Evolutionary conservation across 2,797 vertebrate genomes (phyloP).

Genomic region (Austrolebias charrua): DNA sequence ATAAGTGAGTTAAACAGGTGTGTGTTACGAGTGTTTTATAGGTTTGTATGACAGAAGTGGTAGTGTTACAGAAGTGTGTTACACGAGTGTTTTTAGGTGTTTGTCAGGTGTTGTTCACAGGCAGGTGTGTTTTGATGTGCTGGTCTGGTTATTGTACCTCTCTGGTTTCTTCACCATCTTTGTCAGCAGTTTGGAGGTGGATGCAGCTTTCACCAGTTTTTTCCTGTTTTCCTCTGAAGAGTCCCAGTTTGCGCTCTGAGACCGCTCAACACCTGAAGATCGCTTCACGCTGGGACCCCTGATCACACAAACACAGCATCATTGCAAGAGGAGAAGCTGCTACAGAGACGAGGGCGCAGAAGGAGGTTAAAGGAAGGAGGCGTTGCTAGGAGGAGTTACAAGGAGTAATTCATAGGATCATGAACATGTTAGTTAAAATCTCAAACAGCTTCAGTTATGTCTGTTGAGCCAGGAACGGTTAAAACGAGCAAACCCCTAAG

Average conservation of each 20-base stretch:
- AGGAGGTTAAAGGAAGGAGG: too few species aligned
- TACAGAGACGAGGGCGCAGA: neutral
- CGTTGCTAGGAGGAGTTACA: neutral
- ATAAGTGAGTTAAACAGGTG: too few species aligned
- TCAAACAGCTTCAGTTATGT: constrained; percentile 1
- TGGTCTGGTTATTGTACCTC: constrained; percentile 75
- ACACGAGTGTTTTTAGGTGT: neutral
- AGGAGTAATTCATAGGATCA: neutral
- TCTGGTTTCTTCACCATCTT: constrained; percentile 89
- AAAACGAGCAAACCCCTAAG: neutral
- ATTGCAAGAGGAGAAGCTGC: constrained; percentile 7
- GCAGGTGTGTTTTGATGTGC: neutral
- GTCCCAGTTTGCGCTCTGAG: constrained; percentile 88
- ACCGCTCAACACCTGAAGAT: constrained; percentile 84
- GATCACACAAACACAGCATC: constrained; percentile 2
- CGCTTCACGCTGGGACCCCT: constrained; percentile 86
- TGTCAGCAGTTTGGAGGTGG: constrained; percentile 88
- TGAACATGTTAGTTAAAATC: neutral
- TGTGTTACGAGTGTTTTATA: too few species aligned
- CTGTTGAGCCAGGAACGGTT: neutral
- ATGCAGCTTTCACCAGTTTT: constrained; percentile 89
- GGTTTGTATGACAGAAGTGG: too few species aligned
- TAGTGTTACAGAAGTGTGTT: too few species aligned
- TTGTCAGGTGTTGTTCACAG: neutral
- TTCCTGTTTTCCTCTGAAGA: constrained; percentile 86